Conservation (phyloP, 2,113 vertebrate genomes). For the Ictidomys tridecemlineatus region DNA sequence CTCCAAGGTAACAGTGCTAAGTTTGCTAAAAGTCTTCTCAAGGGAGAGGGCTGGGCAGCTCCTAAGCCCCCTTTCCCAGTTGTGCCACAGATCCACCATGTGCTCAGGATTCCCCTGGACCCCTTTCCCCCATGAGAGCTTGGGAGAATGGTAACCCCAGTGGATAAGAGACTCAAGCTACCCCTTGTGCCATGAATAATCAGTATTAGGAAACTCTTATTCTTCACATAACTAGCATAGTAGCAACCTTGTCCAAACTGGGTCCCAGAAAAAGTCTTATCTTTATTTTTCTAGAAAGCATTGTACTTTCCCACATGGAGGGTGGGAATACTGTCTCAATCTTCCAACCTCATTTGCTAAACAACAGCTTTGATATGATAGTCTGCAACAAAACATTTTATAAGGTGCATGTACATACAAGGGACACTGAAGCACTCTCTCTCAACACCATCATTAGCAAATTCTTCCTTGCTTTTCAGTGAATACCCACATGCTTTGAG, state of each 20-base stretch:
- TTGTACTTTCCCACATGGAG: background rate
- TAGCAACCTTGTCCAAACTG: background rate
- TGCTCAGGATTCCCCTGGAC: no score
- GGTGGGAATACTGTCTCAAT: no score
- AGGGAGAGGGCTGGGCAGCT: background rate
- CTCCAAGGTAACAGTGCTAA: background rate
- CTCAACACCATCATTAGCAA: background rate
- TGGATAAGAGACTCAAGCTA: background rate
- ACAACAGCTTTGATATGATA: background rate
- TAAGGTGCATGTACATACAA: background rate
- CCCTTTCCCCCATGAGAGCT: accelerated
- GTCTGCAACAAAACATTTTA: background rate
- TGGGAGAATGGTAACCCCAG: background rate
- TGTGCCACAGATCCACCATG: background rate
- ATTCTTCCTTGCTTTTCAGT: background rate
- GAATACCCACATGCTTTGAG: background rate
- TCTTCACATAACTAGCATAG: background rate
- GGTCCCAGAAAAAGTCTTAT: background rate
- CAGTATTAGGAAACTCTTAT: background rate
- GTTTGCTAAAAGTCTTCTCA: background rate
- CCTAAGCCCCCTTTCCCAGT: background rate
- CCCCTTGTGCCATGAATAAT: background rate
- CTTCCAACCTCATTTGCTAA: background rate
- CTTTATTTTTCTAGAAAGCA: background rate
- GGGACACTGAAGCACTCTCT: background rate